phyloP scores from a whole-genome alignment of 2,888 invertebrate genomes.

The Dysmachus trigonus region DNA sequence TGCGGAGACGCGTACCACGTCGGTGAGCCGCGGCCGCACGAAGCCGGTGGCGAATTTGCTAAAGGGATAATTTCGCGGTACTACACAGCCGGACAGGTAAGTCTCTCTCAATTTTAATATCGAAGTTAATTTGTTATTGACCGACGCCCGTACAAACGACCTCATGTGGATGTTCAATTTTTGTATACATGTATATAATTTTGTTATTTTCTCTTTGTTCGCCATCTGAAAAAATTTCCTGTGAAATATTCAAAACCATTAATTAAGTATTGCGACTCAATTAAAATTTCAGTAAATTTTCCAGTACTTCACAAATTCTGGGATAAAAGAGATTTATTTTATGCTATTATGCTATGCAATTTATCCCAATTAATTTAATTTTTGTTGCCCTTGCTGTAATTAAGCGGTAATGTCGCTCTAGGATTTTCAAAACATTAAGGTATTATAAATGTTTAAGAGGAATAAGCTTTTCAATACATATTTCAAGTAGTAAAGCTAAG shows the following conservation, averaged over 20 bases:
- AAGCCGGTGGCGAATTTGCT: conserved; percentile 86
- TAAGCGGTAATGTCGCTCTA: too few species aligned
- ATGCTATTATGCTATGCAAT: background rate
- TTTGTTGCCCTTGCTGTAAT: background rate
- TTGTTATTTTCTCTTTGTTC: background rate
- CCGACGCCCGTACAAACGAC: background rate
- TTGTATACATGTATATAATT: background rate
- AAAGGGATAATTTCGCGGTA: conserved; percentile 85
- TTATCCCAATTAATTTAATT: background rate
- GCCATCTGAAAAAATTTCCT: background rate
- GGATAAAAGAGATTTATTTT: background rate
- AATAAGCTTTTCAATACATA: too few species aligned
- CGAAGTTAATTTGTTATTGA: background rate
- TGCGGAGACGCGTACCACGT: conserved; percentile 88
- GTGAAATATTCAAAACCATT: background rate
- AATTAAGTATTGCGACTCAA: background rate
- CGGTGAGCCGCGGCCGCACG: conserved; percentile 80
- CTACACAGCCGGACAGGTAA: conserved; percentile 84
- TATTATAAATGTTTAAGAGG: too few species aligned
- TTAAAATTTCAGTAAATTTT: background rate
- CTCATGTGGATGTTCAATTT: background rate
- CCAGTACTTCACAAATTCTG: background rate
- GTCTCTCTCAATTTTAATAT: conserved; percentile 41
- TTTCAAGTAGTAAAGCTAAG: too few species aligned
- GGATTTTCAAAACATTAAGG: too few species aligned